These are phyloP conservation scores for Hydrocynus forskahlii DNA, from an alignment of 2,797 vertebrate genomes.

Conservation along the genomic window DNA sequence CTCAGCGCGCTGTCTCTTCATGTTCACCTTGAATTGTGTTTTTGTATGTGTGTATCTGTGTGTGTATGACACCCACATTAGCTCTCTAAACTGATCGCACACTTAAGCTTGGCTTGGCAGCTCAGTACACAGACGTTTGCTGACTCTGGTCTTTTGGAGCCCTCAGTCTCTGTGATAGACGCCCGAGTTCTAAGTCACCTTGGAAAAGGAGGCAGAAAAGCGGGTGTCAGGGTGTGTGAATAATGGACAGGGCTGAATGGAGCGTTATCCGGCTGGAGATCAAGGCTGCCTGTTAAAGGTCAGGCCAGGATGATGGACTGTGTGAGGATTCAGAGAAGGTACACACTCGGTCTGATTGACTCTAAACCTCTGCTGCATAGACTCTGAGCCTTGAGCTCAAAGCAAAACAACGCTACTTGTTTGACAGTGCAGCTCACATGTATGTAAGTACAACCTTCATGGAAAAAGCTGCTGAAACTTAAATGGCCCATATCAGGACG, in stretches of 20 bases:
- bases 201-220: slow-evolving; percentile 23
- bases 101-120: not conserved
- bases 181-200: not conserved
- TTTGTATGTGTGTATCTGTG: not conserved
- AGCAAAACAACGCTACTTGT: not conserved
- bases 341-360: not conserved
- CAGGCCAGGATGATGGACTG: slow-evolving; percentile 21
- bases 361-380: not conserved
- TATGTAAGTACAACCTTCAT: not conserved
- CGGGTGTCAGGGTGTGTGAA: slow-evolving; percentile 8
- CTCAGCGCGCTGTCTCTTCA: slow-evolving; percentile 3
- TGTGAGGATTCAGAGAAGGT: not conserved
- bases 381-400: not conserved
- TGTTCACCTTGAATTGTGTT: slow-evolving; percentile 9
- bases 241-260: slow-evolving; percentile 4
- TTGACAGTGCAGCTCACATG: not conserved
- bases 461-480: no score
- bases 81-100: not conserved
- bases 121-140: not conserved
- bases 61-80: not conserved
- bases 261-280: slow-evolving; percentile 6
- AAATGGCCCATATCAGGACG: no score
- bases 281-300: slow-evolving; percentile 26
- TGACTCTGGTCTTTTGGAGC: slow-evolving; percentile 4
- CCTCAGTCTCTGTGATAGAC: slow-evolving; percentile 12